Percentiles rank a stretch among this genome's conserved stretches.
phyloP scores from a whole-genome alignment of 2,113 vertebrate genomes.

The Dipodomys merriami region DNA sequence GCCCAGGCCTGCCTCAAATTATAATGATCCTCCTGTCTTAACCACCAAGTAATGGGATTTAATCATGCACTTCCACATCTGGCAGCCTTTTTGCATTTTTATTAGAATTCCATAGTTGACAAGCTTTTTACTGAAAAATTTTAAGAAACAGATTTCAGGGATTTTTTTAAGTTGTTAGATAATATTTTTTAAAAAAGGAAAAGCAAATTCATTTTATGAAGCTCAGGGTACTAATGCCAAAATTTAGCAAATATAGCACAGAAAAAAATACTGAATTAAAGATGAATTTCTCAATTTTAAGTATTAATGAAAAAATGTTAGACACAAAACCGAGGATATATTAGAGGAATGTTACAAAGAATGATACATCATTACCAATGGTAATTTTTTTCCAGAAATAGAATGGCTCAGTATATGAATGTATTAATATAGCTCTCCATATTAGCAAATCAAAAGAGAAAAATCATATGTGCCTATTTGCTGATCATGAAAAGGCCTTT shows the following conservation, averaged over 20 bases:
- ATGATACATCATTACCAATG: not conserved
- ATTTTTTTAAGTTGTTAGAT: not conserved
- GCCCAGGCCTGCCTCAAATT: too few species aligned
- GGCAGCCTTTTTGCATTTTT: not conserved
- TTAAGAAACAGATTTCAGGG: not conserved
- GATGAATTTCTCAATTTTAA: conserved; percentile 38
- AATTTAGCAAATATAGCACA: not conserved
- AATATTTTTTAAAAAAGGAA: not conserved
- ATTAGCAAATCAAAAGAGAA: not conserved
- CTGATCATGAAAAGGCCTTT: conserved; percentile 24
- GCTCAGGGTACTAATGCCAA: not conserved
- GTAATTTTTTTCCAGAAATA: not conserved
- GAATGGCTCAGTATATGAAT: not conserved
- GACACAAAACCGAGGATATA: not conserved
- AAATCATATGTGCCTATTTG: too few species aligned
- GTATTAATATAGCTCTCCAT: not conserved
- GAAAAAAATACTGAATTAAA: not conserved
- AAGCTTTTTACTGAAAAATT: conserved; percentile 28
- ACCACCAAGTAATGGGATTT: too few species aligned
- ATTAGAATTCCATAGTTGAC: not conserved
- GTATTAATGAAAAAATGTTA: not conserved
- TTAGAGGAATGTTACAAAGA: not conserved
- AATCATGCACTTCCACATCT: too few species aligned
- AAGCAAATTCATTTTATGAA: not conserved
- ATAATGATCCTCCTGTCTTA: too few species aligned